Conservation (phyloP, 1,140 invertebrate species). For the Glossosoma conforme region DNA sequence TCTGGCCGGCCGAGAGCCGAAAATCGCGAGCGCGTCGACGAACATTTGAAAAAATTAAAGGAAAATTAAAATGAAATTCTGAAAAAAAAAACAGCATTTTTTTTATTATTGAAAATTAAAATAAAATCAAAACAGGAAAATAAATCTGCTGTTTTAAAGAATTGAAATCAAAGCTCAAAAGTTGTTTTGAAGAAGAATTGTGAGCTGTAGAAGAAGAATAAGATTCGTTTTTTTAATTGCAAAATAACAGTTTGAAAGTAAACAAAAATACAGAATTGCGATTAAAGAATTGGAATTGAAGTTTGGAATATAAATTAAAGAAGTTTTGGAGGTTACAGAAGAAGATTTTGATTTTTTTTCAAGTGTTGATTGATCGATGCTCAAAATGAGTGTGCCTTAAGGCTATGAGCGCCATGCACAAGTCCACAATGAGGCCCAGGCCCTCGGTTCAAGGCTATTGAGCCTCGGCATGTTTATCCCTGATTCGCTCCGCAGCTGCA, state of each 20-base stretch:
- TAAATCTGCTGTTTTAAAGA: no score
- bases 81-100: background rate
- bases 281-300: background rate
- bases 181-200: background rate
- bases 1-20: background rate
- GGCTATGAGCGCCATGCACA: background rate
- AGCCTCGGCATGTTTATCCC: constrained; percentile 71
- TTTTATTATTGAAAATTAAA: background rate
- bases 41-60: background rate
- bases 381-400: background rate
- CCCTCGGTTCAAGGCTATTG: constrained; percentile 35
- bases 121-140: background rate
- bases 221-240: background rate
- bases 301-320: background rate
- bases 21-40: background rate
- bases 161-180: background rate
- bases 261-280: no score
- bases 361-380: background rate
- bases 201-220: background rate
- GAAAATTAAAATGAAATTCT: background rate
- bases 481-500: constrained; percentile 73
- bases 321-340: background rate
- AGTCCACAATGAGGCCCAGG: constrained; percentile 25
- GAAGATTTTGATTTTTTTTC: background rate
- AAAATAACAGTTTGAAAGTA: no score